Conservation (phyloP, 2,888 invertebrate genomes). For the Trilocha varians region DNA sequence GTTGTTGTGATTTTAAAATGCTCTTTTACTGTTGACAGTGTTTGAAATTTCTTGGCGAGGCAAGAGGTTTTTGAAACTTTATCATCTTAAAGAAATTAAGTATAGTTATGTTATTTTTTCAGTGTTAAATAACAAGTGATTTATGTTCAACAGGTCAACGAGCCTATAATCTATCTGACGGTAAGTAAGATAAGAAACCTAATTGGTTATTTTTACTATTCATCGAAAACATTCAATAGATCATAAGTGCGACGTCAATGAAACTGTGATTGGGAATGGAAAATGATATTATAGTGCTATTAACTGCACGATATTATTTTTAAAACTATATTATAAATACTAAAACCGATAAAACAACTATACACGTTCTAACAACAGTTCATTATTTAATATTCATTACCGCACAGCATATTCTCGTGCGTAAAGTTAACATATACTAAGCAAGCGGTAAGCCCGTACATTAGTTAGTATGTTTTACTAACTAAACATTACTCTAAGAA, state of each 20-base stretch:
- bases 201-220: no score
- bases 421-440: conserved; percentile 1
- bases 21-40: not conserved
- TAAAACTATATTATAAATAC: not conserved
- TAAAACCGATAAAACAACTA: not conserved
- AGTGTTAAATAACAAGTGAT: no score
- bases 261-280: no score
- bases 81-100: no score
- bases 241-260: no score
- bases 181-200: no score
- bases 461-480: conserved; percentile 4
- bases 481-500: conserved; percentile 14
- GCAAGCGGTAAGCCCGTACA: conserved; percentile 1
- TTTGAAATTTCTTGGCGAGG: not conserved
- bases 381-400: not conserved
- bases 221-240: no score
- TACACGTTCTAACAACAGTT: not conserved
- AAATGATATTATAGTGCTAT: no score
- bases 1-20: conserved; percentile 1
- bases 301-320: not conserved
- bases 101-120: no score
- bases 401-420: not conserved
- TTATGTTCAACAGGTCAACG: no score
- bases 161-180: no score
- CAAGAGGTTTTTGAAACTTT: no score